Evolutionary conservation across 2,888 invertebrate species (phyloP), one percentile per base, ranked within the genome.

Genomic region (Geophilus truncorum): DNA sequence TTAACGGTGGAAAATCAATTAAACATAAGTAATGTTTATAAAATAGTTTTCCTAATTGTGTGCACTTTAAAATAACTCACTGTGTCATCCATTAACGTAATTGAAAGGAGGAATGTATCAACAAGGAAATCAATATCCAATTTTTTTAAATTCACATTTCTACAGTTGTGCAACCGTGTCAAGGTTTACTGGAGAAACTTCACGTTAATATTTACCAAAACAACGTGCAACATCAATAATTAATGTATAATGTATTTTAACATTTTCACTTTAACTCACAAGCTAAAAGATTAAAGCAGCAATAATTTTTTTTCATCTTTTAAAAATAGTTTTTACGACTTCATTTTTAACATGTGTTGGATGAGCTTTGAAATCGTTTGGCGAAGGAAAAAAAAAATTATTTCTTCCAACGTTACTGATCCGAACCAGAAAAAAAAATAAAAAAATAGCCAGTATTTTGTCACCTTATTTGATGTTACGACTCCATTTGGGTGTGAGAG

Each of bases 391-490:
- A 62, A 21, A 62, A 62, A 62, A 62, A 21, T 62, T 18, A 57
- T 57, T 57, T 57, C 57, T 57, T 57, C n/a, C 57, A 62, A 10
- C 21, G 40, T 40, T 12, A 3, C 40, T n/a, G 57, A 62, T 23
- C 23, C 18, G 57, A 21, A 21, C 21, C n/a, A n/a, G n/a, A n/a
- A n/a, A n/a, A n/a, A n/a, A n/a, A n/a, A 23, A 62, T 10, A 23
- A 62, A 57, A 62, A 62, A 62, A 40, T 40, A 10, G 57, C 57
- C 7, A 62, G 23, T 23, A 62, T 62, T 40, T 62, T 62, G 57
- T 62, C 57, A 62, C 57, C 57, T 62, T 62, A 62, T 62, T 62
- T 62, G 57, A 62, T 62, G 57, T 62, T 23, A 62, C 57, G 57
- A 62, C 57, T 62, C 57, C 23, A 62, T 62, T 62, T 23, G 18